These are phyloP conservation scores for Deilephila elpenor DNA, from an alignment of 2,888 invertebrate species.

Conservation along the genomic window DNA sequence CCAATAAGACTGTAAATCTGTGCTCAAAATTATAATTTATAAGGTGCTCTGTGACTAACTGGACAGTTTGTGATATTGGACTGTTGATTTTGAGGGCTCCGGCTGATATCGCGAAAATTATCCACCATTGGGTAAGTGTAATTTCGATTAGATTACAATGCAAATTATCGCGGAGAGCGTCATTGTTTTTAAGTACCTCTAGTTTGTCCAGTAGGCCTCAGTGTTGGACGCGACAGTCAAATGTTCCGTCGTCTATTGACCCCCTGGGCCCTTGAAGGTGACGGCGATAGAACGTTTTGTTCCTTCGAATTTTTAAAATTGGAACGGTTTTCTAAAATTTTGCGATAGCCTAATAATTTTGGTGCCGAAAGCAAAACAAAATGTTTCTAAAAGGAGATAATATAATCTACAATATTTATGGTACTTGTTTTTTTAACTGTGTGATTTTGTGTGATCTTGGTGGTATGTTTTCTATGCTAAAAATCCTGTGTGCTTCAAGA, in stretches of 20 bases:
- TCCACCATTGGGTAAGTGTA: slow-evolving; percentile 83
- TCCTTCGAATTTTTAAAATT: not conserved
- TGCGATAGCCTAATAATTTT: not conserved
- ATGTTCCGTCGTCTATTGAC: slow-evolving; percentile 60
- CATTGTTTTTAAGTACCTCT: slow-evolving; percentile 60
- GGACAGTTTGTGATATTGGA: slow-evolving; percentile 67
- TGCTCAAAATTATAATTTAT: slow-evolving; percentile 65
- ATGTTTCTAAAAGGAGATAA: not conserved
- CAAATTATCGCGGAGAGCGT: slow-evolving; percentile 74
- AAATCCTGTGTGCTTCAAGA: not conserved
- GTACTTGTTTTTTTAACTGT: not conserved
- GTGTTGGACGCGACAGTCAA: slow-evolving; percentile 57
- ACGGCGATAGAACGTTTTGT: slow-evolving; percentile 26
- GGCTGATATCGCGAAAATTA: slow-evolving; percentile 79
- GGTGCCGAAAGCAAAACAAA: not conserved
- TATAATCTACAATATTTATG: not conserved
- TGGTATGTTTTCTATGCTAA: not conserved
- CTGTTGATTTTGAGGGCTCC: slow-evolving; percentile 65
- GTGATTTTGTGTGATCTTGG: not conserved
- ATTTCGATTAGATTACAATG: slow-evolving; percentile 82
- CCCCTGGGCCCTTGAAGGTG: slow-evolving; percentile 50
- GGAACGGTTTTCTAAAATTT: slow-evolving; percentile 19
- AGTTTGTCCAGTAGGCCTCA: slow-evolving; percentile 58
- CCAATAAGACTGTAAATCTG: slow-evolving; percentile 66
- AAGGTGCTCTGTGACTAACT: slow-evolving; percentile 74